These are phyloP conservation scores for Tenebrio molitor DNA, from an alignment of 1,140 invertebrate genomes.

Conservation along the genomic window DNA sequence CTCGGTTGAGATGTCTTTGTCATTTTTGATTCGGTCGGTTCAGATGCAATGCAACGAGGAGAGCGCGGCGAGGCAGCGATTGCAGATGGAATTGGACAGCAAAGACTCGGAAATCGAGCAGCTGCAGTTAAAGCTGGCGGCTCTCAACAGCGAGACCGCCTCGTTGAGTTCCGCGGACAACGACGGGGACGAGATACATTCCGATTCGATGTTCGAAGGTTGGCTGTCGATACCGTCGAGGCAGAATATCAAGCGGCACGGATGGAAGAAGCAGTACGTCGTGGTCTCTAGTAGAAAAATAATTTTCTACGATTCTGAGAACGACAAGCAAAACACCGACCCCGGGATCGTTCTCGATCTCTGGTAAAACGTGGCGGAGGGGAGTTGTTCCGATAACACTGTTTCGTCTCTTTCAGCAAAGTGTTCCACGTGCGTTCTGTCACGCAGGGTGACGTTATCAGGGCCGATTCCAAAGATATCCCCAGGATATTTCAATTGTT, in stretches of 20 bases:
- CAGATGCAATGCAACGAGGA: conserved; percentile 74
- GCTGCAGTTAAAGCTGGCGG: conserved; percentile 84
- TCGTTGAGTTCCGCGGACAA: conserved; percentile 92
- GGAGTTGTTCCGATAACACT: conserved; percentile 32
- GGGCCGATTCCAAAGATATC: conserved; percentile 98
- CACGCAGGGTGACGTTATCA: conserved; percentile 98
- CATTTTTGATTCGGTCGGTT: conserved; percentile 50
- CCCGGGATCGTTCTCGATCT: conserved; percentile 95
- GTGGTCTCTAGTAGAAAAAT: conserved; percentile 97
- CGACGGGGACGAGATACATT: conserved; percentile 77
- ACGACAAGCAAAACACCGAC: conserved; percentile 94
- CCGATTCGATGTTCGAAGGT: conserved; percentile 88
- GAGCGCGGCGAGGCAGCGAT: conserved; percentile 77
- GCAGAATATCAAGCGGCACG: conserved; percentile 94
- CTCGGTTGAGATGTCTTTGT: conserved; percentile 13
- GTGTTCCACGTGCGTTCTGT: conserved; percentile 98
- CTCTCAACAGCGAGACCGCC: conserved; percentile 87
- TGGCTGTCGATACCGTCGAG: conserved; percentile 97
- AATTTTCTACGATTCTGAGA: conserved; percentile 97
- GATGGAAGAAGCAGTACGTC: conserved; percentile 98
- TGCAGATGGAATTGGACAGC: conserved; percentile 96
- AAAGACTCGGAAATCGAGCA: conserved; percentile 97
- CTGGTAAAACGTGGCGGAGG: conserved; percentile 73
- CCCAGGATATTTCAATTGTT: conserved; percentile 98
- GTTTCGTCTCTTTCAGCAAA: conserved; percentile 79